phyloP scores from a whole-genome alignment of 2,888 invertebrate genomes.

The Nomada ruficornis region DNA sequence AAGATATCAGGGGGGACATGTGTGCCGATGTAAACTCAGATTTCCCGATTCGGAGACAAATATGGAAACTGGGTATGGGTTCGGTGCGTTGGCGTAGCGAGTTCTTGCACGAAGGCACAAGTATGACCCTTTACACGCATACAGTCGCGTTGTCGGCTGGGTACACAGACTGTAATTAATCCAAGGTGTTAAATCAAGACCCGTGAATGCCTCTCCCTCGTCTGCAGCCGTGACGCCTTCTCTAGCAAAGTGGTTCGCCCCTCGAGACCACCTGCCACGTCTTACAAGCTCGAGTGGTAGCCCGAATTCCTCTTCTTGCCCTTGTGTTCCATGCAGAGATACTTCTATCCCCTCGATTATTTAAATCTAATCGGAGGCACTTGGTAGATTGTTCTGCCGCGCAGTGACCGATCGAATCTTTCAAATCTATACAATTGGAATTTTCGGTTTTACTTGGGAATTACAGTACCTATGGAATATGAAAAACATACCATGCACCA shows the following conservation, averaged over 20 bases:
- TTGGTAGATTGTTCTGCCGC: background rate
- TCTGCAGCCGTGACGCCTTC: slow-evolving; percentile 72
- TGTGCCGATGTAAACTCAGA: slow-evolving; percentile 11
- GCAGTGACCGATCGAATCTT: background rate
- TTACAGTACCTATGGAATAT: too few species aligned
- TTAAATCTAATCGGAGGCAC: slow-evolving; percentile 23
- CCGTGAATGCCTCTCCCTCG: slow-evolving; percentile 73
- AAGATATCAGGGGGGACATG: slow-evolving; percentile 9
- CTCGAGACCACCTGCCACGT: slow-evolving; percentile 71
- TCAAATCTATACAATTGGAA: background rate
- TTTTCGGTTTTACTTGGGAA: background rate
- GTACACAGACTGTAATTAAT: slow-evolving; percentile 81
- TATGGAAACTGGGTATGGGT: slow-evolving; percentile 18
- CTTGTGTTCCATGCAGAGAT: slow-evolving; percentile 43
- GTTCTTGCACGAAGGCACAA: slow-evolving; percentile 33
- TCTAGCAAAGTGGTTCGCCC: slow-evolving; percentile 71
- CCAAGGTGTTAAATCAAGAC: slow-evolving; percentile 81
- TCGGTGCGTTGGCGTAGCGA: slow-evolving; percentile 12
- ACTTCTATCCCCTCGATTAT: slow-evolving; percentile 26
- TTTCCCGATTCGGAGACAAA: slow-evolving; percentile 23
- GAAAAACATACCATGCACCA: too few species aligned
- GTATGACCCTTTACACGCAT: slow-evolving; percentile 30
- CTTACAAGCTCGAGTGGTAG: slow-evolving; percentile 64
- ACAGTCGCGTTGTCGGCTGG: slow-evolving; percentile 39
- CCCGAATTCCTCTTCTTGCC: slow-evolving; percentile 64